Evolutionary conservation across 2,888 invertebrate species (phyloP), one percentile per base, ranked within the genome.

Genomic region (Pollenia amentaria): DNA sequence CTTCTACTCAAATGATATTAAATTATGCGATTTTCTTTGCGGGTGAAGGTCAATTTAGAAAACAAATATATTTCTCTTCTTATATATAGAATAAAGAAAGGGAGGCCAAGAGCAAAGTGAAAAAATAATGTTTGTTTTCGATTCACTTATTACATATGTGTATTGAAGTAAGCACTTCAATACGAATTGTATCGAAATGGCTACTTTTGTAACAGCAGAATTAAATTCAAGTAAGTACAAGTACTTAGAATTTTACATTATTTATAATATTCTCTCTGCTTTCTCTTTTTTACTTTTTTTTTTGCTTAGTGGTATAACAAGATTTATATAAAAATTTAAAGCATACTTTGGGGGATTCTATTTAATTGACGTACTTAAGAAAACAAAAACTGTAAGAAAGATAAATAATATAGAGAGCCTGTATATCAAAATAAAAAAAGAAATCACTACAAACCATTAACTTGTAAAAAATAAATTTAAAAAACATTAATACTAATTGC

Each of bases 261-360:
- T 76, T 67, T 21, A 6, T 18, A 42, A 6, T 16, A n/a, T 18
- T 64, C 40, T 46, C 57, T 46, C n/a, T 18, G 9, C 8, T 10
- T 46, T 6, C 12, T 12, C 21, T 48, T 48, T 8, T 46, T 42
- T 18, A 4, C 10, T 42, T 16, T 46, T 60, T 42, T 16, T 46
- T 60, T 38, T 14, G 38, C 9, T 14, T 48, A 62, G 9, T 14
- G 3, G 18, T 9, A 48, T 60, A 73, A 57, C 1, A 62, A 44
- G 60, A 70, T 60, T 81, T 46, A 55, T 16, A 51, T 40, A 67
- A 60, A 67, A 60, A 53, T 65, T 67, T 73, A 38, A 67, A 73
- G 65, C 65, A 65, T 64, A 65, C 62, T 57, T 81, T 51, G 53
- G 16, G 40, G 57, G 55, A 42, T 64, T 44, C 65, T 2, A 53